Base-by-base conservation (phyloP, 2,888 invertebrate genomes). In the Cotesia congregata region DNA sequence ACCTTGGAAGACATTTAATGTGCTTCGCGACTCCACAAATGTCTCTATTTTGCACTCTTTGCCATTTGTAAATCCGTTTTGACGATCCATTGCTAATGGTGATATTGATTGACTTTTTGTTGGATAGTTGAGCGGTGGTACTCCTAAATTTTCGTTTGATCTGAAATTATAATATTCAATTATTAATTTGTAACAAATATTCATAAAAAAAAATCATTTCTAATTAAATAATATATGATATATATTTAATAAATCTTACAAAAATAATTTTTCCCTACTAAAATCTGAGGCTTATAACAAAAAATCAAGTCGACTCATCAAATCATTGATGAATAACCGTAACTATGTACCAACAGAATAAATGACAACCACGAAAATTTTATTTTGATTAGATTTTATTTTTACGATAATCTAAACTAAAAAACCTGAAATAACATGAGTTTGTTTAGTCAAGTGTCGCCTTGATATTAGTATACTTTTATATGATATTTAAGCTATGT, bases 61-160 rank as follows among this genome's bases (percentile, higher is more conserved):
- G 50, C 88, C 88, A 73, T 89, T 88, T 70, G 86, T 82, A 68
- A 88, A 88, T 62, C 89, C 89, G 78, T 89, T 89, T 70, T 88
- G 88, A 79, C 86, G 86, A 73, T 89, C 89, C 89, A 89, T 89
- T 62, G 89, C 88, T 75, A 89, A 76, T 5, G 89, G 89, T 5
- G 89, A 89, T 79, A 89, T 89, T 62, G 88, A 88, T 75, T 88
- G 87, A 76, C 87, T 89, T 79, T 89, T 88, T 3, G 85, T 81
- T 7, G 87, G 86, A 78, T 84, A 82, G 30, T 79, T 77, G 39
- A 86, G 83, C 12, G 83, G 75, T 64, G 85, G 86, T 69, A 87
- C 83, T 76, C 80, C 85, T 62, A 88, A 82, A 80, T 85, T 86
- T 80, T 89, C 89, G 84, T 83, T 88, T 5, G 89, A 88, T 79